phyloP scores from a whole-genome alignment of 2,113 vertebrate species.

The Solenodon paradoxus region DNA sequence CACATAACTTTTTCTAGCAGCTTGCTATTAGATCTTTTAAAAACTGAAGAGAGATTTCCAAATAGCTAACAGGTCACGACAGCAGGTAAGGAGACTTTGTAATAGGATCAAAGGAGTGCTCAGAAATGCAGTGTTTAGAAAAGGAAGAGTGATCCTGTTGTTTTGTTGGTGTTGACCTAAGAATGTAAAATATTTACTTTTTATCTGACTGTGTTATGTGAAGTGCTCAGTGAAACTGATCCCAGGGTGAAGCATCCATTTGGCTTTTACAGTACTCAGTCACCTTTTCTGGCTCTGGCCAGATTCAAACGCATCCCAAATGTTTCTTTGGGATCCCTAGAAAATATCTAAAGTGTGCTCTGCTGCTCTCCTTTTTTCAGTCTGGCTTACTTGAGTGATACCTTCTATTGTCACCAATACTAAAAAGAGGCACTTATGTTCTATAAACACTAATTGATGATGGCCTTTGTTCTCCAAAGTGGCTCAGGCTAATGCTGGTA shows the following conservation, averaged over 20 bases:
- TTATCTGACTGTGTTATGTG: background rate
- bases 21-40: background rate
- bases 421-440: background rate
- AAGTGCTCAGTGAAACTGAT: background rate
- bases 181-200: background rate
- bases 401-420: background rate
- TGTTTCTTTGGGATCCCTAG: background rate
- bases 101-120: background rate
- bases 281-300: background rate
- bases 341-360: background rate
- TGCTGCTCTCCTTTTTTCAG: background rate
- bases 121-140: background rate
- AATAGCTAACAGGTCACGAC: background rate
- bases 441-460: background rate
- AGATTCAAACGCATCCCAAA: background rate
- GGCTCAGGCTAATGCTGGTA: background rate
- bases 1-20: constrained; percentile 1
- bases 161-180: background rate
- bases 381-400: background rate
- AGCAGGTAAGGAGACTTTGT: background rate
- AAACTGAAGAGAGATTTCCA: constrained; percentile 17
- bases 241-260: background rate
- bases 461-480: background rate
- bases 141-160: background rate
- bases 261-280: background rate